Evolutionary conservation across 2,888 invertebrate species (phyloP), one percentile per base, ranked within the genome.

Genomic region (Geophilus truncorum): DNA sequence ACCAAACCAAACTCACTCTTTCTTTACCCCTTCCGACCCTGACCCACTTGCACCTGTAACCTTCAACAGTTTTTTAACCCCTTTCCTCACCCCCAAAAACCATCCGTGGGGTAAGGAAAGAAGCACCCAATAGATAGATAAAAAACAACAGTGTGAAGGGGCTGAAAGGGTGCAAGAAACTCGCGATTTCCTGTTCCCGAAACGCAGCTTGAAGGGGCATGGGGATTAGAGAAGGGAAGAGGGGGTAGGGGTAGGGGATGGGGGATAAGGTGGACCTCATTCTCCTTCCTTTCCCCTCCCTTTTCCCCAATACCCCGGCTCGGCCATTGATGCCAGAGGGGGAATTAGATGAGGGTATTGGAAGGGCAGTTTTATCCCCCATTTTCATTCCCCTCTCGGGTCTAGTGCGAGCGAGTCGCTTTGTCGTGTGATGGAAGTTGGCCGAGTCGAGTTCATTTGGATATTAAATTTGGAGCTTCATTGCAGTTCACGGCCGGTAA

Each of bases 241-340:
- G 12, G 70, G 70, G 70, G 25, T 25, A 70, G 70, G 70, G 70
- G 28, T 25, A 12, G 7, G 15, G 70, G n/a, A 70, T 28, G 70
- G 70, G 70, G 70, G 70, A 70, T 70, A 70, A 70, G 70, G 70
- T 70, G 70, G 70, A 25, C 70, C 70, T 70, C 70, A 70, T 70
- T 70, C 70, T 70, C 70, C 70, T 70, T 23, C 28, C 28, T 28
- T 25, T 70, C 28, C 70, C 28, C 25, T 70, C 70, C 70, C 18
- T 51, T 51, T 51, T 51, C 18, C 3, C 70, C 70, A 70, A 70
- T 70, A 70, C 70, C 70, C 70, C 28, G 70, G 70, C 70, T 70
- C 70, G 70, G 70, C 70, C 70, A 70, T 70, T 70, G 70, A 25
- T 51, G 28, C 10, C 21, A 70, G 25, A 70, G 70, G 70, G 70